Base-by-base conservation (phyloP, 2,888 invertebrate species). In the Epinotia bilunana region DNA sequence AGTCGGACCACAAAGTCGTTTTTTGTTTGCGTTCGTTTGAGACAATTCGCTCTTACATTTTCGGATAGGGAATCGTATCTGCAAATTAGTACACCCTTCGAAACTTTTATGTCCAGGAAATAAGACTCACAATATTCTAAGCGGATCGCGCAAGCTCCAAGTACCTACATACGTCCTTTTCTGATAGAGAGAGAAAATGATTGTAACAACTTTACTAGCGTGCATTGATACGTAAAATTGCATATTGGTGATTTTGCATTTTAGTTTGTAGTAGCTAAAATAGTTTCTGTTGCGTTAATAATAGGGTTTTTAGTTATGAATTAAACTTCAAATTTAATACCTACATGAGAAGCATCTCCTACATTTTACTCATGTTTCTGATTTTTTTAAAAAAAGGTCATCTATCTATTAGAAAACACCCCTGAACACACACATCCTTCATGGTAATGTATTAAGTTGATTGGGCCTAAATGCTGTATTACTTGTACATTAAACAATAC, bases 161-260 rank as follows among this genome's bases (percentile, higher is more conserved):
- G 13, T 16, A 53, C 23, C 3, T 16, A 2, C 28, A 49, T 33
- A 18, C n/a, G 53, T 33, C 43, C 43, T 23, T 58, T 46, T 69
- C 58, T 43, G 46, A 46, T 46, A 23, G 12, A 43, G 28, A 46
- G 43, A 49, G 57, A 60, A 33, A 39, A 58, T 58, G 69, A 43
- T 69, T 28, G 60, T 69, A 69, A 60, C 46, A 46, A 69, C 69
- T 69, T 69, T 69, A 58, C 43, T 43, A 43, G 39, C 58, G 68
- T 13, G 33, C 74, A 74, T 64, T 70, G 70, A 64, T 69, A 64
- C 49, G 60, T 64, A 49, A 74, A 74, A 74, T 74, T 70, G 74
- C 74, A 74, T 70, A 70, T 70, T 70, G 70, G 63, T 62, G 28
- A 53, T 61, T 70, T 70, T 33, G 60, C 61, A 70, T 53, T 61